These are phyloP conservation scores for Caenorhabditis sp. DNA, from an alignment of 2,888 invertebrate species.

Conservation along the genomic window DNA sequence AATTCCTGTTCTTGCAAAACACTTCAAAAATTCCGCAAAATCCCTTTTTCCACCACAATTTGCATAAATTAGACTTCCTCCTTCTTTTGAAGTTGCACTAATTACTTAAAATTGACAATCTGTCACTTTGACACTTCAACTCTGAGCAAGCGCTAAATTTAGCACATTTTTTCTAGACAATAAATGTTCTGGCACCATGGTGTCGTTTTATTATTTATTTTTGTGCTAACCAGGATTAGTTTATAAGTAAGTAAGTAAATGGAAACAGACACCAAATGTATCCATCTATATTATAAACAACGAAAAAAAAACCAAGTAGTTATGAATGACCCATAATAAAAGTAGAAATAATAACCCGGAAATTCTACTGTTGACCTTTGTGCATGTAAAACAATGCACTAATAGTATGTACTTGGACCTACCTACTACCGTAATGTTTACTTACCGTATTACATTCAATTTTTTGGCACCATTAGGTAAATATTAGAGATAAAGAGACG, in stretches of 20 bases:
- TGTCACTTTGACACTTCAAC: background rate
- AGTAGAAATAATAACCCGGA: background rate
- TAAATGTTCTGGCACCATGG: background rate
- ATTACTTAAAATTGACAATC: background rate
- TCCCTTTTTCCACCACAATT: background rate
- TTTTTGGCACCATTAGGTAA: background rate
- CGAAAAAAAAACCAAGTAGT: background rate
- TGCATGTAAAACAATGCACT: background rate
- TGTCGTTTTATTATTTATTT: background rate
- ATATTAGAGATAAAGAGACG: background rate
- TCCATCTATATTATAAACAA: background rate
- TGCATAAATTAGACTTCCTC: background rate
- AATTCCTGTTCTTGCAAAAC: background rate
- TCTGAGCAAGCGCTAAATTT: background rate
- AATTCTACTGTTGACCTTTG: background rate
- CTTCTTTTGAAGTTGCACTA: constrained; percentile 1
- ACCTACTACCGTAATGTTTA: background rate
- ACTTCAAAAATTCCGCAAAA: background rate
- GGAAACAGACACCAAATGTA: background rate
- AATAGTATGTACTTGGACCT: too few species aligned
- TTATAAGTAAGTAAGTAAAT: background rate
- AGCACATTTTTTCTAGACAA: background rate
- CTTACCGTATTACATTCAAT: background rate
- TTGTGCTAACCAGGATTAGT: background rate
- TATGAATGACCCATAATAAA: background rate